Conservation (phyloP, 1,140 invertebrate genomes). For the Aradophagus sp. region DNA sequence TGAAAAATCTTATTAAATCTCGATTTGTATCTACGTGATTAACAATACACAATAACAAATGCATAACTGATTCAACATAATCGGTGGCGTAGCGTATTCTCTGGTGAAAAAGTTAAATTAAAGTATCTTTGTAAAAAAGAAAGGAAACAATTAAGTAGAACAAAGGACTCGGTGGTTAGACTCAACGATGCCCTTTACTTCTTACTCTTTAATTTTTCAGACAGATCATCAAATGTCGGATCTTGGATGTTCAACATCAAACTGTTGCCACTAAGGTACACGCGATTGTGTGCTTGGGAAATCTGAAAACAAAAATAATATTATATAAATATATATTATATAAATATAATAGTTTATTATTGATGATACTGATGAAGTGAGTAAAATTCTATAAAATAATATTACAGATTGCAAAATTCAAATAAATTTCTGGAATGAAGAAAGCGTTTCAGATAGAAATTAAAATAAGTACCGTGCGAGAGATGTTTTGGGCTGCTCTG, state of each 20-base stretch:
- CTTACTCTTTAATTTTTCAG: conserved; percentile 90
- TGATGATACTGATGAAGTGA: neutral
- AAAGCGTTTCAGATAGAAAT: too few relatives aligned
- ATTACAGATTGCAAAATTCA: conserved; percentile 4
- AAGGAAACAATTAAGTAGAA: too few relatives aligned
- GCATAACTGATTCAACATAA: conserved; percentile 28
- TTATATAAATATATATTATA: conserved; percentile 8
- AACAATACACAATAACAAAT: conserved; percentile 49
- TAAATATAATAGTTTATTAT: too few relatives aligned
- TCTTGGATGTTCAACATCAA: conserved; percentile 99
- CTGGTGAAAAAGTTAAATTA: conserved; percentile 22
- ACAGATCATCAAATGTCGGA: conserved; percentile 91
- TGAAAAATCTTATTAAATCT: conserved; percentile 48
- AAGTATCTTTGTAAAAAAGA: too few relatives aligned
- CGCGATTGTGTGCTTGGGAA: conserved; percentile 94
- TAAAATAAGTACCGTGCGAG: conserved; percentile 92
- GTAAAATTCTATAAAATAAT: neutral
- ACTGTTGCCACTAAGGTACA: conserved; percentile 93
- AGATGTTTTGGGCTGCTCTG: conserved; percentile 96
- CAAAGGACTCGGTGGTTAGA: conserved; percentile 18
- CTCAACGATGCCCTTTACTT: conserved; percentile 71
- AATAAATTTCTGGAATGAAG: too few relatives aligned
- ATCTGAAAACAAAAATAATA: conserved; percentile 78
- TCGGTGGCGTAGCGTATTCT: conserved; percentile 9
- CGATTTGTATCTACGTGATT: conserved; percentile 36